Percentiles rank a stretch among this genome's conserved stretches.
These are phyloP conservation scores for Phyllostomus discolor DNA, from an alignment of 2,113 vertebrate genomes.

Conservation along the genomic window DNA sequence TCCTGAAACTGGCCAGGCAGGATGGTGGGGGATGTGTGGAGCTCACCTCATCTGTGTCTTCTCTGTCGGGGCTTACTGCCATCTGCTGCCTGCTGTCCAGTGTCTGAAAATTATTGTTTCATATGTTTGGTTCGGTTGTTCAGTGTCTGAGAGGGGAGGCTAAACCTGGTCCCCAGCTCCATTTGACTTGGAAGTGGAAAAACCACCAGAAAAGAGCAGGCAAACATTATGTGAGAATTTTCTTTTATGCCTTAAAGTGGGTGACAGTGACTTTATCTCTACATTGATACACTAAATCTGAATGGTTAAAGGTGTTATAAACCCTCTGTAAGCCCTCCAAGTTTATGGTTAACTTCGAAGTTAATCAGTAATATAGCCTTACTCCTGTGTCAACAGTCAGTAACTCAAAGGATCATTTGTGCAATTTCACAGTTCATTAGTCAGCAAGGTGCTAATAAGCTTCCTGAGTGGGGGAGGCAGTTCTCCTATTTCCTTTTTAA, in stretches of 20 bases:
- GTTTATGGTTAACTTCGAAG: constrained; percentile 16
- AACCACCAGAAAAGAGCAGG: neutral
- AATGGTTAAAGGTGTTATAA: neutral
- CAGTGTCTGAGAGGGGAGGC: neutral
- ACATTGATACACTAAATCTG: neutral
- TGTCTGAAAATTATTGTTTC: neutral
- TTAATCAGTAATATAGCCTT: constrained; percentile 57
- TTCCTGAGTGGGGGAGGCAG: constrained; percentile 57
- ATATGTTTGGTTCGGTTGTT: neutral
- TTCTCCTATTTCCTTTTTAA: constrained; percentile 64
- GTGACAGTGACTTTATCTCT: neutral
- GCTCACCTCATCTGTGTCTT: neutral
- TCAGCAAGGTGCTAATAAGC: constrained; percentile 67
- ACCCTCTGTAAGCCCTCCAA: neutral
- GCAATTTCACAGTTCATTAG: constrained; percentile 78
- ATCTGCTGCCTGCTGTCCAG: neutral
- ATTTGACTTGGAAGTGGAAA: neutral
- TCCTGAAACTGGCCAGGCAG: neutral
- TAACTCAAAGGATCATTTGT: constrained; percentile 60
- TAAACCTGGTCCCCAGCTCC: neutral
- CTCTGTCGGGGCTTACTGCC: neutral
- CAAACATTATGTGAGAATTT: neutral
- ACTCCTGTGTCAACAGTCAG: constrained; percentile 35
- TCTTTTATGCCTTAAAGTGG: neutral
- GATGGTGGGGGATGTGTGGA: neutral